phyloP scores from a whole-genome alignment of 2,113 vertebrate genomes.

The Ameiurus melas region DNA sequence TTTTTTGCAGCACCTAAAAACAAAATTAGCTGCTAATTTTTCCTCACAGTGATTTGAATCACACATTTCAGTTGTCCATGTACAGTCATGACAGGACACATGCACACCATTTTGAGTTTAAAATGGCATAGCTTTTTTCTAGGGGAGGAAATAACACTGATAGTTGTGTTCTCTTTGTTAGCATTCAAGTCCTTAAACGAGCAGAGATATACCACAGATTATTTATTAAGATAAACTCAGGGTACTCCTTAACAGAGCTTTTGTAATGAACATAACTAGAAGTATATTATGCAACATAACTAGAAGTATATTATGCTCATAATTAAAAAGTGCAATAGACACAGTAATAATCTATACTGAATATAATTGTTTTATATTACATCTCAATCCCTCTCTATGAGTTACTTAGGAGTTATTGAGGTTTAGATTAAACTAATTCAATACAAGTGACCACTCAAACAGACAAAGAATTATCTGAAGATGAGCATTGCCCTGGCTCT shows the following conservation, averaged over 20 bases:
- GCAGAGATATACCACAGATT: not conserved
- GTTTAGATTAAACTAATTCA: no score
- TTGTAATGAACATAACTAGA: not conserved
- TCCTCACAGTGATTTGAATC: not conserved
- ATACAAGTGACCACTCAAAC: not conserved
- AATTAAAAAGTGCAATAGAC: not conserved
- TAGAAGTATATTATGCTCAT: not conserved
- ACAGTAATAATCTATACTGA: no score
- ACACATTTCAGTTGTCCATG: not conserved
- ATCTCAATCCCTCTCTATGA: no score
- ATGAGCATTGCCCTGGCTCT: not conserved
- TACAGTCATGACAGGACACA: not conserved
- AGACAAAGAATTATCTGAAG: not conserved
- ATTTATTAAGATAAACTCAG: not conserved
- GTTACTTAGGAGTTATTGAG: no score
- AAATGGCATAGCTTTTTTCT: not conserved
- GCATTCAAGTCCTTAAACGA: not conserved
- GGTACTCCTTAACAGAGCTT: not conserved
- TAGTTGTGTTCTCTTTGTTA: not conserved
- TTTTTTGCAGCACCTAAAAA: constrained; percentile 40
- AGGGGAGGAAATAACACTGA: not conserved
- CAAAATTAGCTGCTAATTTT: not conserved
- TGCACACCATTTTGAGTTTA: not conserved
- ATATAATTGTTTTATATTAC: no score
- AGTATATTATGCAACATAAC: not conserved